Percentiles rank a stretch among this genome's conserved stretches.
These are phyloP conservation scores for mouse (Mus musculus) DNA, from an alignment of 2,113 vertebrate genomes.

Conservation along the genomic window DNA sequence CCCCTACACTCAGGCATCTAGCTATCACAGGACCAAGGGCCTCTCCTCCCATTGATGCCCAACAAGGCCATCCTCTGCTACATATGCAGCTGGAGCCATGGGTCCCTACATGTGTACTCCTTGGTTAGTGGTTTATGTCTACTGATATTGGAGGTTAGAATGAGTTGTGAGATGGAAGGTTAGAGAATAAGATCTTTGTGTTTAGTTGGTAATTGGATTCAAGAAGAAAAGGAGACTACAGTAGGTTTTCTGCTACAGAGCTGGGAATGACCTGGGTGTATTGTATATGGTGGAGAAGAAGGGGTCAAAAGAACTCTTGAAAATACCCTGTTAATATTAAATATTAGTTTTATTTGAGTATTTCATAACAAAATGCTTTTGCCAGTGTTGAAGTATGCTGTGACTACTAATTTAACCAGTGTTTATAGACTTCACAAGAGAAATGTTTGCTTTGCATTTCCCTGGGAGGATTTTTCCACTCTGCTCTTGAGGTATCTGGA, in stretches of 20 bases:
- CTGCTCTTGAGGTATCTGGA: constrained; percentile 28
- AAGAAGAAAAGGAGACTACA: background rate
- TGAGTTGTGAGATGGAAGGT: background rate
- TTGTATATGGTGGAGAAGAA: background rate
- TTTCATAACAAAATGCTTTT: constrained; percentile 54
- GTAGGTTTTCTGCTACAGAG: background rate
- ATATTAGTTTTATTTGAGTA: constrained; percentile 26
- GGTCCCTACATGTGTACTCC: too few species aligned
- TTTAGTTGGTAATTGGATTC: background rate
- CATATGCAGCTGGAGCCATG: too few species aligned
- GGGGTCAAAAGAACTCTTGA: background rate
- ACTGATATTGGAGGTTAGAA: background rate
- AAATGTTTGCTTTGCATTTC: constrained; percentile 31
- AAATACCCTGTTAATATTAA: constrained; percentile 38
- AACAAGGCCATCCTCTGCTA: too few species aligned
- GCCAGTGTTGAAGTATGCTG: background rate
- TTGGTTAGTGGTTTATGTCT: too few species aligned
- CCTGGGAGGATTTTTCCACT: constrained; percentile 58
- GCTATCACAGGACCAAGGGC: too few species aligned
- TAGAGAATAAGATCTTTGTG: background rate
- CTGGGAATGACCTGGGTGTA: background rate
- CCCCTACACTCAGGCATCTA: too few species aligned
- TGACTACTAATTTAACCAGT: background rate
- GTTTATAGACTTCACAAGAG: constrained; percentile 4
- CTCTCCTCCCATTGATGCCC: too few species aligned